A percentile compares a stretch with the other conserved stretches of the same genome.
Conservation (phyloP, 2,113 vertebrate genomes). For the Microtus oregoni region DNA sequence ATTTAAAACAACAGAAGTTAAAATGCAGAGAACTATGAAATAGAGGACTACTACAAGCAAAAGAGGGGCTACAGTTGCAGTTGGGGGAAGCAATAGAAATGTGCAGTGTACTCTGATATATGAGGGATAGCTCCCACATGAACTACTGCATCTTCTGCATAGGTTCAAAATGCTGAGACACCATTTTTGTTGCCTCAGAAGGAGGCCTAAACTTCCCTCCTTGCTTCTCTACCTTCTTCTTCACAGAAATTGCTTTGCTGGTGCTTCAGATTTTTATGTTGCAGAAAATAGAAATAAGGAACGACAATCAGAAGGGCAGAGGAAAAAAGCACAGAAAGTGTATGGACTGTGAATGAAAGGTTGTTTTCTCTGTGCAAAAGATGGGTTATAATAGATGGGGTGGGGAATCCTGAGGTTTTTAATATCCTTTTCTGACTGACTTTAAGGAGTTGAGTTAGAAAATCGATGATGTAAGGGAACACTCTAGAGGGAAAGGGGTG, state of each 20-base stretch:
- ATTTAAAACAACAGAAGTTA: neutral
- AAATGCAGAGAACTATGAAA: neutral
- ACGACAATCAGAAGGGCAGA: neutral
- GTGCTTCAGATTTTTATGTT: neutral
- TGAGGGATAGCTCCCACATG: accelerated
- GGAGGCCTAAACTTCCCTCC: neutral
- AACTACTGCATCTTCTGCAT: accelerated
- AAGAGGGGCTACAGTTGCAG: accelerated
- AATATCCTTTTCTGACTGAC: neutral
- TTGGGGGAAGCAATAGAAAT: accelerated
- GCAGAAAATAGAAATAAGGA: slow-evolving; percentile 6
- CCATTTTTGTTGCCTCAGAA: neutral
- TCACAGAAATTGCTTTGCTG: neutral
- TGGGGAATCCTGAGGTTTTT: neutral
- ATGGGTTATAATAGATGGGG: neutral
- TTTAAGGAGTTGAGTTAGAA: neutral
- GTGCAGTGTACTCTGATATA: accelerated
- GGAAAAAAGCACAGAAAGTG: neutral
- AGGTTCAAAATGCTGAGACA: neutral
- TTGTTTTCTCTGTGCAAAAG: neutral
- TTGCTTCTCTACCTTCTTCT: neutral
- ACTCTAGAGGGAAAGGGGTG: neutral
- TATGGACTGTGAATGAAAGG: neutral
- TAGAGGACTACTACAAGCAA: neutral
- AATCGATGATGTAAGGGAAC: neutral